Base-by-base conservation (phyloP, 2,113 vertebrate genomes). In the Nannospalax galili region DNA sequence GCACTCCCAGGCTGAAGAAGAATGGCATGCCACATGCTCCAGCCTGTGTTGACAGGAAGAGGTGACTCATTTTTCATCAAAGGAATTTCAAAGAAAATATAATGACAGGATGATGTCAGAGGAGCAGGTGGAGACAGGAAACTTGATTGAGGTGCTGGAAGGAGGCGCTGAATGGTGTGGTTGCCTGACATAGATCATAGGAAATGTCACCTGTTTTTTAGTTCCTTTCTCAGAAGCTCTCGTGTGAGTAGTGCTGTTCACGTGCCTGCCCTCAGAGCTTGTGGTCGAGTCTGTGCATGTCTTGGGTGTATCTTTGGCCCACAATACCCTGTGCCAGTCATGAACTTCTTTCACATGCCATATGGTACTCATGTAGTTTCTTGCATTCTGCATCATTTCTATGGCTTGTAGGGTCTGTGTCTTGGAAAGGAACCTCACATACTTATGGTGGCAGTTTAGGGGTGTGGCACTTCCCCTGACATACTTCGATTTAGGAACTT, bases 71-170 rank as follows among this genome's bases (percentile, higher is more conserved):
- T 58, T 4, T 86, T 74, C 88, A 58, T 92, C 3, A 95, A 88
- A 92, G 92, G 58, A 88, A 69, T 90, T 73, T 92, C 88, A 84
- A 52, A 82, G 87, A 94, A 97, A 48, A 84, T 42, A 1, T 92
- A 92, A 90, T 96, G 91, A 94, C 84, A 84, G 92, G 77, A 82
- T 85, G 96, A 95, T 95, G 96, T 96, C 90, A 17, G 85, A 78
- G 79, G 75, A 97, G 94, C 97, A 91, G 93, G 97, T 97, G 92
- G 96, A 97, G 96, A 96, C 97, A 97, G 78, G 95, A 97, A 65
- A 81, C 81, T 90, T 90, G 87, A 96, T 67, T 88, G 84, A 94
- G 90, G 69, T 84, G 65, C 85, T n/a, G 2, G 16, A 42, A 96
- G 95, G 92, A 86, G 74, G 84, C 15, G 77, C 87, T 40, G 96